Evolutionary conservation across 2,113 vertebrate genomes (phyloP).

Genomic region (Saguinus midas): DNA sequence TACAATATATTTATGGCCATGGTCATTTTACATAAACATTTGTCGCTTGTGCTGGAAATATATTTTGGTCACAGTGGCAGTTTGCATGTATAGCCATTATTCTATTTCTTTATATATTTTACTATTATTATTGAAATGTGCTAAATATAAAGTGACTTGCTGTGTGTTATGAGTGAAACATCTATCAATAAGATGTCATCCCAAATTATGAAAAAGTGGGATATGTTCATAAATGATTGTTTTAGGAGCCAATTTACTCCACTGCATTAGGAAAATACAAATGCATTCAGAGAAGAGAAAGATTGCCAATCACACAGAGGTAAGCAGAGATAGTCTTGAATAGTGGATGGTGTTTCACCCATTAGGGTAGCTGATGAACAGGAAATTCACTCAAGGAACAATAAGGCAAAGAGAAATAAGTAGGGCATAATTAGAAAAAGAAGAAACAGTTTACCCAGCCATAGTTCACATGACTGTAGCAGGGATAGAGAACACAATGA

Average conservation of each 20-base stretch:
- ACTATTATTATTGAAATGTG: not conserved
- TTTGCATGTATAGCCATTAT: not conserved
- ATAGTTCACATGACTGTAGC: not conserved
- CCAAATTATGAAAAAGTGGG: not conserved
- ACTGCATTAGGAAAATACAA: not conserved
- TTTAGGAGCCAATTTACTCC: not conserved
- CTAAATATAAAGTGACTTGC: not conserved
- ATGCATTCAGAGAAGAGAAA: not conserved
- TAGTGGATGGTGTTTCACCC: not conserved
- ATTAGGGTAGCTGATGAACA: not conserved
- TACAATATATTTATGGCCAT: not conserved
- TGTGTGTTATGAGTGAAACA: not conserved
- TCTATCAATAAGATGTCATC: not conserved
- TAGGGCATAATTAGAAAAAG: not conserved
- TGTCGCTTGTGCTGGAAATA: not conserved
- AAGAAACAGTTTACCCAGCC: not conserved
- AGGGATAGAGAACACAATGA: not conserved
- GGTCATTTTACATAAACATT: not conserved
- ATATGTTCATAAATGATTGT: not conserved
- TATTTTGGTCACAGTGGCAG: not conserved
- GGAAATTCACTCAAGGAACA: not conserved
- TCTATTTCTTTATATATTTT: constrained; percentile 1
- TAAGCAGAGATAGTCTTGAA: not conserved
- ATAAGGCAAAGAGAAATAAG: not conserved
- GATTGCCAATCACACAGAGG: not conserved